A percentile compares a stretch with the other conserved stretches of the same genome.
Evolutionary conservation across 2,797 vertebrate species (phyloP).

Genomic region (Smutsia gigantea): DNA sequence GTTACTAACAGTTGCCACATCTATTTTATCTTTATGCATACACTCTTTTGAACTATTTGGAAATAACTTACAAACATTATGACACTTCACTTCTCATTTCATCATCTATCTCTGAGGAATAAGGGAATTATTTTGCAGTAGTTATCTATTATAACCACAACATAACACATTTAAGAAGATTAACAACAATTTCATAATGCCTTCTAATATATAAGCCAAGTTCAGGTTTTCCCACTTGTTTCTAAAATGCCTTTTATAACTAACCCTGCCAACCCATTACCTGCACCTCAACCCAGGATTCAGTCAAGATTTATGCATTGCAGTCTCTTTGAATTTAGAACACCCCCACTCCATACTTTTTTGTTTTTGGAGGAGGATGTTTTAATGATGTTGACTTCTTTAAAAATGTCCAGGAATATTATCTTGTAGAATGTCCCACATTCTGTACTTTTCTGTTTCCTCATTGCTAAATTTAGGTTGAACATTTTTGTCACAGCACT

Average conservation of each 20-base stretch:
- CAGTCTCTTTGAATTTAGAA: neutral
- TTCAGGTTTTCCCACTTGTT: neutral
- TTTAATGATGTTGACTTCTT: neutral
- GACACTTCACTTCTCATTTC: neutral
- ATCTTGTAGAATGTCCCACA: neutral
- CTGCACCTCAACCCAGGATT: neutral
- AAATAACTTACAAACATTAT: constrained; percentile 20
- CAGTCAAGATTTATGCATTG: neutral
- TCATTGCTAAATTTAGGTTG: constrained; percentile 35
- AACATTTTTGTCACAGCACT: constrained; percentile 3
- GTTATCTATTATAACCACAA: neutral
- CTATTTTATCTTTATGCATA: constrained; percentile 5
- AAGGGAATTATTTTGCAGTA: neutral
- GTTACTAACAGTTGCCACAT: neutral
- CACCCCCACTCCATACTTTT: neutral
- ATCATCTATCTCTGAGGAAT: neutral
- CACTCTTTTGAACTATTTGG: constrained; percentile 15
- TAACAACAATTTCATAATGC: neutral
- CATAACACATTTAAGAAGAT: neutral
- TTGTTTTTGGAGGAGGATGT: neutral
- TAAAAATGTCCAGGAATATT: neutral
- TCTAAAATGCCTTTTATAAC: neutral
- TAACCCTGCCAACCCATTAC: neutral
- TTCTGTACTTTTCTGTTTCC: constrained; percentile 30
- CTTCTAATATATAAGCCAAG: neutral